These are phyloP conservation scores for Nothoprocta perdicaria DNA, from an alignment of 2,113 vertebrate genomes.

Conservation along the genomic window DNA sequence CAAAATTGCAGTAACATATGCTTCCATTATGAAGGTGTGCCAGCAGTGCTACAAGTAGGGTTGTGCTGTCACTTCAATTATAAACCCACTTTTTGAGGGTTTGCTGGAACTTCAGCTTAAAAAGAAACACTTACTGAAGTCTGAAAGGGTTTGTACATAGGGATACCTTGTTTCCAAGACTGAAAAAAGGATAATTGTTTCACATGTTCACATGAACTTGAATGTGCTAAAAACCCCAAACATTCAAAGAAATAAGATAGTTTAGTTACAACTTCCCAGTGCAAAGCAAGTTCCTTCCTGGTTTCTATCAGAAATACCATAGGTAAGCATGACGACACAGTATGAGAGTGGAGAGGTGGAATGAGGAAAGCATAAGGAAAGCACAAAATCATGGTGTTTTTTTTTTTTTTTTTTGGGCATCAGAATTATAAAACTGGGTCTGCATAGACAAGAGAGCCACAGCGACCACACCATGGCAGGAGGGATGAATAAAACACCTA, in stretches of 20 bases:
- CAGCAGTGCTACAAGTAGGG: slow-evolving; percentile 50
- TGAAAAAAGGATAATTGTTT: slow-evolving; percentile 4
- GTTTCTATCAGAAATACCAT: not conserved
- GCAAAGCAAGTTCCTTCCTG: not conserved
- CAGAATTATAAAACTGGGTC: not conserved
- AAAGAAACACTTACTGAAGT: slow-evolving; percentile 51
- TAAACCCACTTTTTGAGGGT: slow-evolving; percentile 33
- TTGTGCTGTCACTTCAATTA: slow-evolving; percentile 58
- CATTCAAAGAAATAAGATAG: not conserved
- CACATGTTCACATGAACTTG: not conserved
- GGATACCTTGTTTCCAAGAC: slow-evolving; percentile 39
- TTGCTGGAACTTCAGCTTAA: slow-evolving; percentile 57
- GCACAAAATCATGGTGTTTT: no score
- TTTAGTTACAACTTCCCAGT: not conserved
- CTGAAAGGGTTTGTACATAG: slow-evolving; percentile 27
- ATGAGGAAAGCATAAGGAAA: not conserved
- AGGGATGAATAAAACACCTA: not conserved
- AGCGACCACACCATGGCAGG: not conserved
- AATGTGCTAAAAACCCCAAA: slow-evolving; percentile 35
- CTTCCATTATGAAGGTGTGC: slow-evolving; percentile 38
- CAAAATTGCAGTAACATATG: slow-evolving; percentile 30
- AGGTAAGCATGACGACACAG: not conserved
- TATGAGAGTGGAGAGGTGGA: not conserved
- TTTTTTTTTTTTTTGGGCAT: not conserved
- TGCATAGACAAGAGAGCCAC: not conserved